phyloP scores from a whole-genome alignment of 2,888 invertebrate species.

The Atrina japonica region DNA sequence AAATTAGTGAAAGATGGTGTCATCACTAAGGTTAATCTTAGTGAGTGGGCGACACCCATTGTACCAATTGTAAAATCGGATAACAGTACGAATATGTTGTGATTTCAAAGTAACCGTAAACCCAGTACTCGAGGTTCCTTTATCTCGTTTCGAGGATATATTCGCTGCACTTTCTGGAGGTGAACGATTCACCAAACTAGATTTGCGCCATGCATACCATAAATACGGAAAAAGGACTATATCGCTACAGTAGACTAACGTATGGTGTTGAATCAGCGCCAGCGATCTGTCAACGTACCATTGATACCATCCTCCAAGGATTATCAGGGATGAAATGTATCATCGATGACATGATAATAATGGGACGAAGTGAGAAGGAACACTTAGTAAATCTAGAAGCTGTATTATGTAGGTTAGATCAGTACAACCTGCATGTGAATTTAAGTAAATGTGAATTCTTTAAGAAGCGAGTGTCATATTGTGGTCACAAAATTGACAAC shows the following conservation, averaged over 20 bases:
- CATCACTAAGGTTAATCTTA: conserved; percentile 8
- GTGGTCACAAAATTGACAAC: conserved; percentile 46
- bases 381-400: too few species aligned
- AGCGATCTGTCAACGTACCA: too few species aligned
- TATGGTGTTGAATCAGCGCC: too few species aligned
- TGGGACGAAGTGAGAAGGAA: too few species aligned
- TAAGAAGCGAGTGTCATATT: conserved; percentile 24
- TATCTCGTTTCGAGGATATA: conserved; percentile 56
- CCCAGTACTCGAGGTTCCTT: conserved; percentile 22
- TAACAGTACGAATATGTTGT: conserved; percentile 38
- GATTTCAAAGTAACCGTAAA: conserved; percentile 51
- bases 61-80: conserved; percentile 21
- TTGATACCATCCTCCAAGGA: too few species aligned
- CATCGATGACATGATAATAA: too few species aligned
- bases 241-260: conserved; percentile 14
- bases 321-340: too few species aligned
- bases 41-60: conserved; percentile 35
- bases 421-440: conserved; percentile 32
- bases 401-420: too few species aligned
- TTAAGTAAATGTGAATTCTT: conserved; percentile 58
- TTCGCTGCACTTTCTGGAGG: conserved; percentile 49
- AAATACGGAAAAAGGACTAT: conserved; percentile 26
- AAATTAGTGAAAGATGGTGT: conserved; percentile 18
- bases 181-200: conserved; percentile 41
- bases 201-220: conserved; percentile 28